Base-by-base conservation (phyloP, 2,797 vertebrate species). In the Cyprinella venusta region DNA sequence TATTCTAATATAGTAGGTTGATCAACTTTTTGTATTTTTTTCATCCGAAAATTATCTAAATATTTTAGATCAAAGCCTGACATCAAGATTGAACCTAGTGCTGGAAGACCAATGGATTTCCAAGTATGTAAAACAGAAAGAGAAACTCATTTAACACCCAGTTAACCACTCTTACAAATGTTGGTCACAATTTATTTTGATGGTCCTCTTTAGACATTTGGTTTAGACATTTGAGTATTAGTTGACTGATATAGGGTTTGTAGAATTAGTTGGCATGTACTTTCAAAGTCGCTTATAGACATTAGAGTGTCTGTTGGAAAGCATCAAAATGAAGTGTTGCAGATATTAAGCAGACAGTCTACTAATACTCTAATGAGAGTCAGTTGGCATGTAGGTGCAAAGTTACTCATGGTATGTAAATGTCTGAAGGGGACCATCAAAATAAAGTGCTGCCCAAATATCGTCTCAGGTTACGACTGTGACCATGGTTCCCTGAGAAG, bases 31-130 rank as follows among this genome's bases (percentile, higher is more conserved):
- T 36, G 8, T 71, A 50, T 24, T 65, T 36, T 64, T 40, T 52
- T 65, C 1, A 4, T 8, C 16, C 7, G 16, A 16, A 72, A 38
- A 18, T 67, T 38, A 8, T 8, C 7, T 24, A 64, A 70, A 78
- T 26, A 18, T 33, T 79, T 56, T 88, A 99, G 98, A 90, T 98
- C 98, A 82, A 99, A 99, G 77, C 98, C 98, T 6, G 97, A 99
- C 88, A 99, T 99, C 83, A 97, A 97, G 91, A 99, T 99, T 96
- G 98, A 99, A 90, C 97, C 98, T 0, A 97, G 97, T 9, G 94
- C 97, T 0, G 97, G 97, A 50, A 93, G 97, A 86, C 96, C 97
- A 6, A 94, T 97, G 91, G 98, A 99, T 91, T 99, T 98, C 86
- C 98, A 99, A 94, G 98, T 98, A 85, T 90, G 94, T 85, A 61